These are phyloP conservation scores for Hetaerina titia DNA, from an alignment of 2,888 invertebrate genomes.

Conservation along the genomic window DNA sequence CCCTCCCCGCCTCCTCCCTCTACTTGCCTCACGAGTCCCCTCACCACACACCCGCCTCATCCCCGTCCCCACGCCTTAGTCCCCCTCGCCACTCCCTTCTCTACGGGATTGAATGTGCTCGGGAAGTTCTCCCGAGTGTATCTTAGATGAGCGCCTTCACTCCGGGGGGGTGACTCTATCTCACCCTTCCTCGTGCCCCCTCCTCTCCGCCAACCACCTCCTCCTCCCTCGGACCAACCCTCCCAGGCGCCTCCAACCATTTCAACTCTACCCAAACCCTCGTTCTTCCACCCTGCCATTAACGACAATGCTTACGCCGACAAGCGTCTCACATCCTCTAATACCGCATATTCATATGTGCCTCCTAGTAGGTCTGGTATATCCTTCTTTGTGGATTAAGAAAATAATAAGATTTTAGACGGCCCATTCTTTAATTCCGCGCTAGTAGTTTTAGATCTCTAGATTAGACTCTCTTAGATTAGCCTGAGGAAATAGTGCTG, in stretches of 20 bases:
- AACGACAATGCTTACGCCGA: not conserved
- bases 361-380: no score
- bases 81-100: not conserved
- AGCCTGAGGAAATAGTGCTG: no score
- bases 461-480: no score
- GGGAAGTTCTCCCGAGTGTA: slow-evolving; percentile 39
- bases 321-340: not conserved
- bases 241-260: not conserved
- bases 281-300: not conserved
- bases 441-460: no score
- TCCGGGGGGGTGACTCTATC: not conserved
- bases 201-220: not conserved
- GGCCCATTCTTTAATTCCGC: no score
- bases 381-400: no score
- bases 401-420: no score
- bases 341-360: no score
- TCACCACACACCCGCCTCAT: no score
- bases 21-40: not conserved
- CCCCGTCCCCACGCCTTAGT: no score
- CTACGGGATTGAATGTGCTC: slow-evolving; percentile 1
- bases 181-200: not conserved
- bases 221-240: not conserved
- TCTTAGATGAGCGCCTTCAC: slow-evolving; percentile 32
- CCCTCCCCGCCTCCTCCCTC: not conserved
- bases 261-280: not conserved